Evolutionary conservation across 2,113 vertebrate species (phyloP).

Genomic region (Tor tambroides): DNA sequence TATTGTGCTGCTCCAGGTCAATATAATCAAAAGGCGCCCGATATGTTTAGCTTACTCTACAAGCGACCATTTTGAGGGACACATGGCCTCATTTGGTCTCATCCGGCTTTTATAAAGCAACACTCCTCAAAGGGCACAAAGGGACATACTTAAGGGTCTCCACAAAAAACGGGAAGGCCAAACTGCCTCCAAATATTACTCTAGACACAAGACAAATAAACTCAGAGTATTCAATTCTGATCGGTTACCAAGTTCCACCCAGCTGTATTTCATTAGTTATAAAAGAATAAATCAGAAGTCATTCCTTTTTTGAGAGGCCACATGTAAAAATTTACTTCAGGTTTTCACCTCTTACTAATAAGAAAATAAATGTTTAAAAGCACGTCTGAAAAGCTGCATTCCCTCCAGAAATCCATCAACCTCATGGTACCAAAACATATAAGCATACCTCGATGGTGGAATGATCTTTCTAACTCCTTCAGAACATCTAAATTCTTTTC

Average conservation of each 20-base stretch:
- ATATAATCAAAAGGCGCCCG: background rate
- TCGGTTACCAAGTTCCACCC: background rate
- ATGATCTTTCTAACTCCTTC: background rate
- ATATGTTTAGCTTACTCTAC: background rate
- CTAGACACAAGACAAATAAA: conserved; percentile 10
- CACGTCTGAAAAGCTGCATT: background rate
- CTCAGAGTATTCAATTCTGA: background rate
- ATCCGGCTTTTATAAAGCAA: conserved; percentile 23
- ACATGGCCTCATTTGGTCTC: conserved; percentile 6
- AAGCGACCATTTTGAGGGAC: conserved; percentile 8
- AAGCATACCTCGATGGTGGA: background rate
- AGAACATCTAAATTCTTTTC: background rate
- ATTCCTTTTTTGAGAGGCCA: background rate
- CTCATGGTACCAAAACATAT: background rate
- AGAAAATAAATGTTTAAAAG: background rate
- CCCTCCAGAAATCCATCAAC: background rate
- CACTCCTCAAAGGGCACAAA: background rate
- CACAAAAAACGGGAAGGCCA: background rate
- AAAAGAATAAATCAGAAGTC: background rate
- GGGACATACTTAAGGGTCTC: background rate
- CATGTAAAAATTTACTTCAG: background rate
- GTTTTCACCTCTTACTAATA: background rate
- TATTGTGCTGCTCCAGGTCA: background rate
- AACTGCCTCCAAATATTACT: background rate
- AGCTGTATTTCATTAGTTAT: background rate